Base-by-base conservation (phyloP, 2,113 vertebrate genomes). In the Crypturellus undulatus region DNA sequence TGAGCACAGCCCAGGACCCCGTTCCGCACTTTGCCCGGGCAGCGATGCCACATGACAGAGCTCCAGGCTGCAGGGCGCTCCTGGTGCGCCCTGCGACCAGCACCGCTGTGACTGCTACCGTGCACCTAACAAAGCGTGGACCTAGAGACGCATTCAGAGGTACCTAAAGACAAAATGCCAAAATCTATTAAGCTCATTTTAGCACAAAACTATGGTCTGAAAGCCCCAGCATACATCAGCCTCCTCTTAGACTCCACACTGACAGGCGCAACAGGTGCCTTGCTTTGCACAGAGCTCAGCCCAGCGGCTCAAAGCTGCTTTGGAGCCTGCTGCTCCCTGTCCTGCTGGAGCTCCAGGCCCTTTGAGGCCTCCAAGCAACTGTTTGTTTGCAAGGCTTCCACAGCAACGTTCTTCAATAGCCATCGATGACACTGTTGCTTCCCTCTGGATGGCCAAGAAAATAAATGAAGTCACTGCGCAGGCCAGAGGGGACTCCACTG, bases 111-210 rank as follows among this genome's bases (percentile, higher is more conserved):
- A 43, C 25, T 26, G 0, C 87, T 3, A 1, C 67, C 79, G 75
- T 78, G 79, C 58, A 65, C 54, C 79, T 69, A 28, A 18, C 75
- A 21, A 77, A 79, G 84, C 70, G 84, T 45, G 87, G 89, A 87
- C 65, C 62, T 43, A 56, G 52, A 77, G 72, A 38, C 70, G 86
- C 84, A 22, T 65, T 30, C 69, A 43, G 52, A 85, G 58, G 51
- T 5, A 71, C 13, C 17, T 3, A 71, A 59, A n/a, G 54, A 69
- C 51, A 19, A 87, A 81, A 56, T 38, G 73, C n/a, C 30, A 86
- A 78, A 67, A 16, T 34, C 84, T 60, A 79, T 91, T 59, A 81
- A 63, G 21, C 12, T 18, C 3, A 32, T 68, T 70, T 64, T 20
- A 52, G 26, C 42, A 79, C 25, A 17, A 30, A 28, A 5, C 0